phyloP scores from a whole-genome alignment of 2,888 invertebrate genomes.

The Brachycybe producta region DNA sequence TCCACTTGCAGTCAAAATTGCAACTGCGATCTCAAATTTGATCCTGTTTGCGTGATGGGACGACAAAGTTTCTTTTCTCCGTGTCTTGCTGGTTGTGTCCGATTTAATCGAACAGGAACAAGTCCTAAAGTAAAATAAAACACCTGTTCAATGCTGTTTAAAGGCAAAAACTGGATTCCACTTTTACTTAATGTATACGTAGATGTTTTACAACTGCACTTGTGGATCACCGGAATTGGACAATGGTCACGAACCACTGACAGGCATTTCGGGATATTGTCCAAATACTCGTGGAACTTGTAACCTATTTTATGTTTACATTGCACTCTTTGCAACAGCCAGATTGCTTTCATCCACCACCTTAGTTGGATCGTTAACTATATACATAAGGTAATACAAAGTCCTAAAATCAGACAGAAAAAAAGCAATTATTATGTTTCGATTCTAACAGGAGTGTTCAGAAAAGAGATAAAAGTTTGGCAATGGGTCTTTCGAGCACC shows the following conservation, averaged over 20 bases:
- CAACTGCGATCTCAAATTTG: background rate
- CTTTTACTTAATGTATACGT: background rate
- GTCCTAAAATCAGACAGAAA: no score
- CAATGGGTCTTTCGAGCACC: constrained; percentile 1
- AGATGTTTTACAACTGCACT: constrained; percentile 10
- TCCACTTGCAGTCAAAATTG: constrained; percentile 7
- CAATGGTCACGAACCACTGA: no score
- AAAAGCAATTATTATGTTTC: no score
- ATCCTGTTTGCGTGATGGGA: constrained; percentile 8
- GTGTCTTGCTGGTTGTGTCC: constrained; percentile 14
- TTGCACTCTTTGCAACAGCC: constrained; percentile 34
- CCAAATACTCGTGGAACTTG: constrained; percentile 36
- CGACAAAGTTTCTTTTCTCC: constrained; percentile 8
- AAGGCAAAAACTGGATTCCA: no score
- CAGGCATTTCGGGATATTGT: constrained; percentile 37
- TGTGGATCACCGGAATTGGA: no score
- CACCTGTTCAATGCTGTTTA: no score
- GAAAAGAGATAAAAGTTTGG: constrained; percentile 9
- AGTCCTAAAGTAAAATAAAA: no score
- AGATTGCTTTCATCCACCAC: constrained; percentile 50
- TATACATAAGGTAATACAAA: no score
- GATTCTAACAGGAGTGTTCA: constrained; percentile 7
- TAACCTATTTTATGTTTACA: constrained; percentile 31
- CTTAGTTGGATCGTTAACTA: no score
- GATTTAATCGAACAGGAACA: no score